Percentiles rank a stretch among this genome's conserved stretches.
Conservation (phyloP, 2,888 invertebrate genomes). For the Drosophila multiciliata region DNA sequence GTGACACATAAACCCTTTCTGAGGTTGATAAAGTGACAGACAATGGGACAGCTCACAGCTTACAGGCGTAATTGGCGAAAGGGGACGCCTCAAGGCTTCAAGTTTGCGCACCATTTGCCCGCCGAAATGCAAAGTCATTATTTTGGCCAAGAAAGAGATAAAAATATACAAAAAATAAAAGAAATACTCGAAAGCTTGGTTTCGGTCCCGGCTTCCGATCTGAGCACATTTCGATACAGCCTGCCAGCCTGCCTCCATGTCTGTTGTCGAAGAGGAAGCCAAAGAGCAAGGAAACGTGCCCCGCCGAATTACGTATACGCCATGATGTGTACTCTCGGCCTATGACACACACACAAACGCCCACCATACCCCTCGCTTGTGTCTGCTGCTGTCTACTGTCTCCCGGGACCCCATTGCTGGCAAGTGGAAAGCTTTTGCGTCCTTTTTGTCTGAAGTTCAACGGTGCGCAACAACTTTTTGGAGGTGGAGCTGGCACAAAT, state of each 20-base stretch:
- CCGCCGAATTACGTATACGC: slow-evolving; percentile 64
- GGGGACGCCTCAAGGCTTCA: slow-evolving; percentile 6
- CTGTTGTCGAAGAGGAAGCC: not conserved
- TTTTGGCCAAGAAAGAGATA: slow-evolving; percentile 55
- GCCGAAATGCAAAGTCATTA: slow-evolving; percentile 74
- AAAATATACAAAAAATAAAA: slow-evolving; percentile 25
- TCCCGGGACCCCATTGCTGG: slow-evolving; percentile 45
- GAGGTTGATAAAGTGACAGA: slow-evolving; percentile 70
- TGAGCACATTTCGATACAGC: slow-evolving; percentile 39
- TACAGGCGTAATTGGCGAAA: slow-evolving; percentile 38
- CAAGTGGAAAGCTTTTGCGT: slow-evolving; percentile 70
- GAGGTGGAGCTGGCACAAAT: slow-evolving; percentile 38
- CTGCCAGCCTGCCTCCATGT: not conserved
- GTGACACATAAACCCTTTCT: slow-evolving; percentile 66
- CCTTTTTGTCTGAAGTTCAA: slow-evolving; percentile 67
- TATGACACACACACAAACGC: slow-evolving; percentile 18
- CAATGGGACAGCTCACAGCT: slow-evolving; percentile 40
- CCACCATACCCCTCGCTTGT: not conserved
- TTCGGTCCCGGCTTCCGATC: slow-evolving; percentile 19
- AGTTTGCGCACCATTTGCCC: slow-evolving; percentile 69
- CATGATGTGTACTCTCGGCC: slow-evolving; percentile 39
- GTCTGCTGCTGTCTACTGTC: not conserved
- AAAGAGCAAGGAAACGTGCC: slow-evolving; percentile 16
- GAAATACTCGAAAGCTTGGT: slow-evolving; percentile 42
- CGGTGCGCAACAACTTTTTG: slow-evolving; percentile 72